Base-by-base conservation (phyloP, 35 echinoderm and acorn worm species). In the Chiridota heheva region DNA sequence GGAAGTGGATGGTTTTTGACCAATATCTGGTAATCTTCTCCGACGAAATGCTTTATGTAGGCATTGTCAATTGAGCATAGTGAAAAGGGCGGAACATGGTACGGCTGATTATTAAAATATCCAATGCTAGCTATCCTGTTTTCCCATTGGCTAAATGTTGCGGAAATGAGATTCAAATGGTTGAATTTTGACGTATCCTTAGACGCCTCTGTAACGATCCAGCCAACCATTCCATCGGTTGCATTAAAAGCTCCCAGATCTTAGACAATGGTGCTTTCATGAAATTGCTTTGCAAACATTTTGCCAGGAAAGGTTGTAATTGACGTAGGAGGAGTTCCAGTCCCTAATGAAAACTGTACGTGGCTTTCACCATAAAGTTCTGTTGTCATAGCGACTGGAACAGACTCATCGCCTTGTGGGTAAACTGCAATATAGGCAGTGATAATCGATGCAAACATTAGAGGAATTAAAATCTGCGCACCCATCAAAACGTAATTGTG, bases 51-150 rank as follows among this genome's bases (percentile, higher is more conserved):
- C 42, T 79, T 88, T 44, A 84, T 30, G 31, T 80, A 84, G 3
- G 91, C 86, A 44, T 94, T 94, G 53, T 82, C 39, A 42, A 94
- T 66, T 4, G 85, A 51, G 28, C 81, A 85, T 5, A 95, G 40
- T 3, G 91, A 35, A 0, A 88, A 56, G 1, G 91, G 80, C 7
- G 86, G 60, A 18, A 60, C 61, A 39, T 95, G 91, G 56, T 72
- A 89, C 4, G 91, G 91, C 74, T 95, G 85, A 58, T 89, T 89
- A 58, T 95, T 95, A 58, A 88, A 95, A 42, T 76, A 85, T 0
- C 78, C 86, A 26, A 44, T 89, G 7, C 45, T 74, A 7, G 27
- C 35, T 5, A 86, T 51, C 36, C 42, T 13, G 17, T 29, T 17
- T 15, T 36, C 73, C 2, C 60, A 40, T 40, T 81, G 55, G 27